Evolutionary conservation across 2,797 vertebrate species (phyloP).

Genomic region (Coregonus sp.): DNA sequence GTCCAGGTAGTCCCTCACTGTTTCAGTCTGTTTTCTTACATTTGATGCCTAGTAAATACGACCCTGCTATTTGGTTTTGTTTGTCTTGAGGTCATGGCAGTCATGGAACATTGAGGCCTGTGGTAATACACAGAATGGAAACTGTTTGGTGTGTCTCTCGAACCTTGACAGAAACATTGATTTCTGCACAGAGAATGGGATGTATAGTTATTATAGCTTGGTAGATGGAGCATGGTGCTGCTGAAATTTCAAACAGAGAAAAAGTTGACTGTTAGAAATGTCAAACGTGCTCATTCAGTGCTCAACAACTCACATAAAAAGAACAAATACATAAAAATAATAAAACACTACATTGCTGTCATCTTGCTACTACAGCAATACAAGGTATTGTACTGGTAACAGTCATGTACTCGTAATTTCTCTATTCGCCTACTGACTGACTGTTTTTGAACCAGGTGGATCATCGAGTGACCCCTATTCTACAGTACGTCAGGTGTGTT

Average conservation of each 20-base stretch:
- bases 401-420: neutral
- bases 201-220: neutral
- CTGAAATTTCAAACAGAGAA: neutral
- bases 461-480: constrained; percentile 11
- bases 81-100: neutral
- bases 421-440: neutral
- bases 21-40: neutral
- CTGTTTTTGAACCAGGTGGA: constrained; percentile 5
- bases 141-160: neutral
- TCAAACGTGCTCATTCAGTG: neutral
- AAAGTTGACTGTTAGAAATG: neutral
- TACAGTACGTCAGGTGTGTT: constrained; percentile 6
- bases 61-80: neutral
- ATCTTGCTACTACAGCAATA: neutral
- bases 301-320: neutral
- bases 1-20: neutral
- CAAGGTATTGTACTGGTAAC: neutral
- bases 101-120: neutral
- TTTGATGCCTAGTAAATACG: neutral
- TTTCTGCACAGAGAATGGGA: neutral
- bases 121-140: neutral
- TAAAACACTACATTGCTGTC: neutral
- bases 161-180: neutral
- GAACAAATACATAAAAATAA: neutral
- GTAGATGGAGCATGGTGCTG: neutral